phyloP scores from a whole-genome alignment of 2,888 invertebrate species.

The Archips crataeganus region DNA sequence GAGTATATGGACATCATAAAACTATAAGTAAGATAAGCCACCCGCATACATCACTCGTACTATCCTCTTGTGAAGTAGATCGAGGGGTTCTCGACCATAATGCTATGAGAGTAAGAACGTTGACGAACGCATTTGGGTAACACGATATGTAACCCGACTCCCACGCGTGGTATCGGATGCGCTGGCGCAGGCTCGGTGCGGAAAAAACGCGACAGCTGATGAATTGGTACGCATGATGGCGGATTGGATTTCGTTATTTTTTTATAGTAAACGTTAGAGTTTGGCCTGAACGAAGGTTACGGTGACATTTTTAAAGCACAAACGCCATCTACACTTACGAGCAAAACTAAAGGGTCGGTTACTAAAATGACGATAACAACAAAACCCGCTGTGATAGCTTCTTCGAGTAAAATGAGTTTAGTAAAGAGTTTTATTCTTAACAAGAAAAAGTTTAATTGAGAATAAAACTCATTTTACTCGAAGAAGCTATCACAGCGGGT shows the following conservation, averaged over 20 bases:
- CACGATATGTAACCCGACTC: background rate
- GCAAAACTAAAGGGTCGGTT: no score
- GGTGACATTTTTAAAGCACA: no score
- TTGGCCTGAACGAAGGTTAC: no score
- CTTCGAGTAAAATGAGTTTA: no score
- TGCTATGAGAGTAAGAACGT: background rate
- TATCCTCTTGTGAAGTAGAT: background rate
- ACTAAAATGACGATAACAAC: no score
- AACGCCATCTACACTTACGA: no score
- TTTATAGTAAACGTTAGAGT: background rate
- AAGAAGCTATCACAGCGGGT: no score
- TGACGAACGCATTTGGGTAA: background rate
- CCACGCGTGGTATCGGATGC: background rate
- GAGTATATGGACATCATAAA: conserved; percentile 6
- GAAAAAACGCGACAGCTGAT: conserved; percentile 8
- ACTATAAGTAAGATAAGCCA: conserved; percentile 6
- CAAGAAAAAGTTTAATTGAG: no score
- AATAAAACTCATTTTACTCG: no score
- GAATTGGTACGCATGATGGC: background rate
- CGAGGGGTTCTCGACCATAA: background rate
- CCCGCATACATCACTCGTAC: background rate
- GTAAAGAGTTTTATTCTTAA: no score
- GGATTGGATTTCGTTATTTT: background rate
- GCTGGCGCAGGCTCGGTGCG: background rate
- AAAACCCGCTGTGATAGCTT: no score